Conservation (phyloP, 2,888 invertebrate species). For the Cerastis rubricosa region DNA sequence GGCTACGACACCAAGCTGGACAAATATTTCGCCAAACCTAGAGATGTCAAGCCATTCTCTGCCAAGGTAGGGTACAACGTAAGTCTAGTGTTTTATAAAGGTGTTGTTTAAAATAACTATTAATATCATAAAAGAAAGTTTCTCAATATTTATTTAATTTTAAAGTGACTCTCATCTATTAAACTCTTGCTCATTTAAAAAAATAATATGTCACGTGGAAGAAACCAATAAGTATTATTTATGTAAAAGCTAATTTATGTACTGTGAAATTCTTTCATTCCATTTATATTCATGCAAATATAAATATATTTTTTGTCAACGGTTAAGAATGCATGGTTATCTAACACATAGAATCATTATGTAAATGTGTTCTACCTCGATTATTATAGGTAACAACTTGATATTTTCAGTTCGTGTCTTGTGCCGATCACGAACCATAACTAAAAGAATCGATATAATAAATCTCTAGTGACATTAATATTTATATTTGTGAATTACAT, state of each 20-base stretch:
- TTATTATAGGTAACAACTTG: slow-evolving; percentile 22
- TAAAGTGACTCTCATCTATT: slow-evolving; percentile 11
- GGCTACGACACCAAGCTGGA: slow-evolving; percentile 85
- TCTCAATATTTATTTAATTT: neutral
- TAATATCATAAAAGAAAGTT: neutral
- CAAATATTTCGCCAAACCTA: slow-evolving; percentile 86
- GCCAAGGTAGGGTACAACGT: slow-evolving; percentile 84
- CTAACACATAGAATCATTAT: slow-evolving; percentile 53
- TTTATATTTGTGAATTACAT: slow-evolving; percentile 32
- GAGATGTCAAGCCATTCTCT: slow-evolving; percentile 80
- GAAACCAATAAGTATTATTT: slow-evolving; percentile 43
- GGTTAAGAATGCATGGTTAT: slow-evolving; percentile 51
- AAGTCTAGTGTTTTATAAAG: slow-evolving; percentile 62
- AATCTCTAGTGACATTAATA: slow-evolving; percentile 46
- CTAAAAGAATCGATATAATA: slow-evolving; percentile 46
- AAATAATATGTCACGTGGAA: slow-evolving; percentile 42
- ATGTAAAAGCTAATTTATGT: slow-evolving; percentile 61
- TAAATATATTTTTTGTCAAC: slow-evolving; percentile 41
- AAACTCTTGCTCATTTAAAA: slow-evolving; percentile 15
- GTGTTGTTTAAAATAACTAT: neutral
- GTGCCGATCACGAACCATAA: slow-evolving; percentile 46
- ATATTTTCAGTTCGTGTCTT: slow-evolving; percentile 44
- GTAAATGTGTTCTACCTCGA: slow-evolving; percentile 42
- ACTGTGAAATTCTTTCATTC: slow-evolving; percentile 60
- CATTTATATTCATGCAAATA: slow-evolving; percentile 54